phyloP scores from a whole-genome alignment of 2,797 vertebrate species.

The Trachops cirrhosus region DNA sequence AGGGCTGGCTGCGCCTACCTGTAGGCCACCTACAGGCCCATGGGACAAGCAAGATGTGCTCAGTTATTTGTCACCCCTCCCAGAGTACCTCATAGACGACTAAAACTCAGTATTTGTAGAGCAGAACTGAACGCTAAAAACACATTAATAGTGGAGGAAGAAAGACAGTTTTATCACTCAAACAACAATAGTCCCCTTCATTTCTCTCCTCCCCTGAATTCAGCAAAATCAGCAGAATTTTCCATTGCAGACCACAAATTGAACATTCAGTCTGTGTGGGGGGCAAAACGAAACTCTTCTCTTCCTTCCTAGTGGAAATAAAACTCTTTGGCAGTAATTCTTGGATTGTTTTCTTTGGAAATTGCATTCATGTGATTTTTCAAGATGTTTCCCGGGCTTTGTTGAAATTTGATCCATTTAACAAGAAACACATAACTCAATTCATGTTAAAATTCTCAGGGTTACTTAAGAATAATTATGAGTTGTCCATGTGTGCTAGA shows the following conservation, averaged over 20 bases:
- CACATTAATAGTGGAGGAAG: conserved; percentile 51
- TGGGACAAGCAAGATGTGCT: neutral
- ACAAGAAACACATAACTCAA: conserved; percentile 87
- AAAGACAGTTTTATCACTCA: conserved; percentile 64
- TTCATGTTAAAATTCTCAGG: conserved; percentile 85
- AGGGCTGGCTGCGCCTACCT: neutral
- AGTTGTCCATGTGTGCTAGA: conserved; percentile 84
- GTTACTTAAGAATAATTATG: conserved; percentile 86
- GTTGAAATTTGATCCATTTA: conserved; percentile 87
- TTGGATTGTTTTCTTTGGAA: conserved; percentile 89
- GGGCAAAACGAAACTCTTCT: conserved; percentile 83
- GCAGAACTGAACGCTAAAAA: conserved; percentile 49
- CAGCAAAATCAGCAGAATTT: conserved; percentile 77
- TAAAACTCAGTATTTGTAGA: conserved; percentile 57
- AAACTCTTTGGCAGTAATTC: conserved; percentile 87
- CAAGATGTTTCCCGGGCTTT: conserved; percentile 88
- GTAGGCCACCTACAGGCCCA: conserved; percentile 17
- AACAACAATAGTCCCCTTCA: conserved; percentile 65
- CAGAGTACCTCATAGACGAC: neutral
- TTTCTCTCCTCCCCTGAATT: conserved; percentile 60
- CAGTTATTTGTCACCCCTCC: neutral
- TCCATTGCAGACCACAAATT: conserved; percentile 83
- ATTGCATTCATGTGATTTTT: conserved; percentile 89
- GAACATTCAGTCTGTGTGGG: conserved; percentile 83
- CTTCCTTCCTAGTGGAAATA: conserved; percentile 88